phyloP scores from a whole-genome alignment of 2,113 vertebrate species.

The Catagonus wagneri region DNA sequence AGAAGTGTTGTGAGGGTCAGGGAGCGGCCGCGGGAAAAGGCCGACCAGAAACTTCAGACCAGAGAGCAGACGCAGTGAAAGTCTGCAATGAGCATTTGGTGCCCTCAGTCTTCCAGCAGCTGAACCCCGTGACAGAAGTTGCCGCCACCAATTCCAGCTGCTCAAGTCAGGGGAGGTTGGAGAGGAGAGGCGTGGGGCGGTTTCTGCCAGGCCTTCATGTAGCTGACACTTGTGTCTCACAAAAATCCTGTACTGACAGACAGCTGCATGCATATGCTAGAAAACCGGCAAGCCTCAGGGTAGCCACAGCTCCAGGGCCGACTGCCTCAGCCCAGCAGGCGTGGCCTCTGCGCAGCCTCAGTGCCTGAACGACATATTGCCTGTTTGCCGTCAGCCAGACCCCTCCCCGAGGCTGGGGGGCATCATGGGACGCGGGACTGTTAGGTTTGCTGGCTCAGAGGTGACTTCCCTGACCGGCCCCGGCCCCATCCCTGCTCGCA shows the following conservation, averaged over 20 bases:
- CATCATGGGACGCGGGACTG: neutral
- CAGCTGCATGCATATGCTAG: accelerated
- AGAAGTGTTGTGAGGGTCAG: neutral
- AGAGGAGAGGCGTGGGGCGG: neutral
- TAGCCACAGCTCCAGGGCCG: neutral
- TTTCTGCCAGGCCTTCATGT: neutral
- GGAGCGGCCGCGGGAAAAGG: neutral
- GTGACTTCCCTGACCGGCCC: neutral
- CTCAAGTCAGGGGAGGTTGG: neutral
- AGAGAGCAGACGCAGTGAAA: neutral
- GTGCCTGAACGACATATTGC: neutral
- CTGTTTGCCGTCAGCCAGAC: neutral
- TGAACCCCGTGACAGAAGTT: neutral
- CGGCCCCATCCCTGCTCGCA: neutral
- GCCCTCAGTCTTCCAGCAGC: neutral
- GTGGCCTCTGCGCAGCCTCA: neutral
- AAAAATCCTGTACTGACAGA: too few relatives aligned
- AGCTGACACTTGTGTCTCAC: neutral
- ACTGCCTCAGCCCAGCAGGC: neutral
- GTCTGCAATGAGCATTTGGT: neutral
- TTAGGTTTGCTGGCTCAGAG: neutral
- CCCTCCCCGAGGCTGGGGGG: neutral
- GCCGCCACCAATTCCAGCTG: neutral
- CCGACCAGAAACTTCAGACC: neutral
- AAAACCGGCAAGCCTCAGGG: neutral